Conservation (phyloP, 2,113 vertebrate species). For the Leucosticte australis region DNA sequence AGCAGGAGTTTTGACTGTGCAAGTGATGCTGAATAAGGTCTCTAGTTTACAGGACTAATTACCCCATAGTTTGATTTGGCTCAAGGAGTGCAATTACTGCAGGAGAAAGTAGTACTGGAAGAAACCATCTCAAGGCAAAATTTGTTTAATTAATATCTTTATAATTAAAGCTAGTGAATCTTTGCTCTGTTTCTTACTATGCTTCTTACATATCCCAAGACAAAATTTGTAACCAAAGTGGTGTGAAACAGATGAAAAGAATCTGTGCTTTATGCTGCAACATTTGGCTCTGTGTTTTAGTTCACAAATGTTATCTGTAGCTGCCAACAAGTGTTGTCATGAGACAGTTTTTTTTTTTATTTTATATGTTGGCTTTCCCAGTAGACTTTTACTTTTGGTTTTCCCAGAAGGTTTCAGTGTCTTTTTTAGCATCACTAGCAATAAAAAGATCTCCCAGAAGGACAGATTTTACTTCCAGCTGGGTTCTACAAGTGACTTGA, state of each 20-base stretch:
- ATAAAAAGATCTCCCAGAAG: conserved; percentile 26
- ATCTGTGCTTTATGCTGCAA: background rate
- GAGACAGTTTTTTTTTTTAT: background rate
- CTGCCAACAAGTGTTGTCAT: background rate
- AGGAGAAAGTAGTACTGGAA: background rate
- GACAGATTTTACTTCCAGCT: conserved; percentile 13
- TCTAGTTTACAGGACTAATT: conserved; percentile 23
- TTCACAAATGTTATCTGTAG: background rate
- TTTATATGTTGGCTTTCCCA: background rate
- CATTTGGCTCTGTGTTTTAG: background rate
- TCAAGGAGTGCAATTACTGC: background rate
- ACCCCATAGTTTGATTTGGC: background rate
- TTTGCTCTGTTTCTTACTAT: background rate
- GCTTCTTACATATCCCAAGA: background rate
- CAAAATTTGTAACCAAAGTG: background rate
- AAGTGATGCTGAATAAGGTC: background rate
- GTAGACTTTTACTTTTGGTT: background rate
- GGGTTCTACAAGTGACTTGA: conserved; percentile 8
- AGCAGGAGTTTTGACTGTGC: background rate
- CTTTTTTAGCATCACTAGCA: background rate
- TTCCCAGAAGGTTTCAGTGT: conserved; percentile 14
- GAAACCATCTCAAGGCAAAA: conserved; percentile 6
- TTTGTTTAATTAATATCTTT: conserved; percentile 28
- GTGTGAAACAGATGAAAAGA: background rate
- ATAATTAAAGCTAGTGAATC: background rate